These are phyloP conservation scores for Eolophus roseicapilla DNA, from an alignment of 2,113 vertebrate species.

Conservation along the genomic window DNA sequence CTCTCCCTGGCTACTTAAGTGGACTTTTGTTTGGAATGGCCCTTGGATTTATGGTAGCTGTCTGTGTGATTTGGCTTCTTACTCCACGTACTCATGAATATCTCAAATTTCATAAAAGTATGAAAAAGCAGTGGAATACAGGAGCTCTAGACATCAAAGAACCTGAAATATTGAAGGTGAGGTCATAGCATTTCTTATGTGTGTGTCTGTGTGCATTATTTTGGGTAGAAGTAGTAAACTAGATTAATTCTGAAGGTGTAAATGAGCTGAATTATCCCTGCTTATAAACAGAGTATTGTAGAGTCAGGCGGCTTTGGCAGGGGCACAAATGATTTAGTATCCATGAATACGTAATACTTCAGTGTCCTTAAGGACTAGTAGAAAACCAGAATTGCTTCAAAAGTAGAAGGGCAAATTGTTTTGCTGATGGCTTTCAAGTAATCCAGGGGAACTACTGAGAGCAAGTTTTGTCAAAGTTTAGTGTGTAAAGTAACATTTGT, in stretches of 20 bases:
- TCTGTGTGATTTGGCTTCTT: slow-evolving; percentile 90
- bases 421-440: neutral
- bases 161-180: slow-evolving; percentile 91
- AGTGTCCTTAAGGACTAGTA: neutral
- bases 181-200: neutral
- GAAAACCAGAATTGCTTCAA: neutral
- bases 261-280: neutral
- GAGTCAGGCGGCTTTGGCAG: neutral
- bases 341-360: neutral
- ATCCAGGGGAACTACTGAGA: neutral
- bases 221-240: neutral
- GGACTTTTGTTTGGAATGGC: slow-evolving; percentile 87
- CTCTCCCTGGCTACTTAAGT: slow-evolving; percentile 85
- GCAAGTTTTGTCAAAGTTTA: neutral
- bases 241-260: neutral
- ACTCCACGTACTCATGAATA: slow-evolving; percentile 74
- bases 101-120: slow-evolving; percentile 51
- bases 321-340: neutral
- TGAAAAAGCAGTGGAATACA: slow-evolving; percentile 71
- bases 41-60: slow-evolving; percentile 89
- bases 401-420: neutral
- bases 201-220: neutral
- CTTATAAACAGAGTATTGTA: neutral
- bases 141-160: slow-evolving; percentile 88
- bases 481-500: neutral